Evolutionary conservation across 1,140 invertebrate genomes (phyloP).

Genomic region (Megathymus violae): DNA sequence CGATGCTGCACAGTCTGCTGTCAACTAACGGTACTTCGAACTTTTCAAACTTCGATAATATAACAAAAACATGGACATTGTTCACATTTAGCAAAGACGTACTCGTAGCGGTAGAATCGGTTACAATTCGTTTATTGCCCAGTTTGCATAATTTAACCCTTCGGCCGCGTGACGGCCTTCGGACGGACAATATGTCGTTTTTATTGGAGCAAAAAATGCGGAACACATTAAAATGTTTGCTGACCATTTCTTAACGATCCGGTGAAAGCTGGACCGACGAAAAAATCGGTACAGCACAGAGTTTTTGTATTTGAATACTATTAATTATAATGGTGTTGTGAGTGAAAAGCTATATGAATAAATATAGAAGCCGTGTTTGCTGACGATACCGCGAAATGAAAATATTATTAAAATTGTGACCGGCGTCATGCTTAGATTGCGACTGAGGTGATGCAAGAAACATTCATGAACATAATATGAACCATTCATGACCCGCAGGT

Average conservation of each 20-base stretch:
- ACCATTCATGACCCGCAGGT: too few species aligned
- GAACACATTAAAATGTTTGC: conserved; percentile 50
- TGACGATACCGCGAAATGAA: too few species aligned
- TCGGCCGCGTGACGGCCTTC: conserved; percentile 45
- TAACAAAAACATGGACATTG: conserved; percentile 25
- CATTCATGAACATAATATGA: too few species aligned
- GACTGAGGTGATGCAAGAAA: too few species aligned
- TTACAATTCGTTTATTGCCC: conserved; percentile 51
- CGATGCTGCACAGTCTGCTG: neutral
- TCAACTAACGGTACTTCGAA: conserved; percentile 21
- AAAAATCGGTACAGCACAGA: conserved; percentile 42
- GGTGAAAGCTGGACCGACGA: conserved; percentile 49
- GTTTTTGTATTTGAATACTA: conserved; percentile 37
- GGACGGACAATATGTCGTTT: conserved; percentile 45
- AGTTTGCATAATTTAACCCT: conserved; percentile 81
- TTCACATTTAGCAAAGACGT: conserved; percentile 19
- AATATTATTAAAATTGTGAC: too few species aligned
- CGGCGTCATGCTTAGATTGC: too few species aligned
- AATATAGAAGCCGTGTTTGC: too few species aligned
- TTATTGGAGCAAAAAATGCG: conserved; percentile 70
- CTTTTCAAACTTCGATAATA: conserved; percentile 2
- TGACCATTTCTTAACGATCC: conserved; percentile 64
- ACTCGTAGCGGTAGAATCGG: conserved; percentile 5
- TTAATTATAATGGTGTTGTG: neutral
- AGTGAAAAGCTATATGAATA: neutral